Conservation (phyloP, 2,888 invertebrate species). For the Ochlodes sylvanus region DNA sequence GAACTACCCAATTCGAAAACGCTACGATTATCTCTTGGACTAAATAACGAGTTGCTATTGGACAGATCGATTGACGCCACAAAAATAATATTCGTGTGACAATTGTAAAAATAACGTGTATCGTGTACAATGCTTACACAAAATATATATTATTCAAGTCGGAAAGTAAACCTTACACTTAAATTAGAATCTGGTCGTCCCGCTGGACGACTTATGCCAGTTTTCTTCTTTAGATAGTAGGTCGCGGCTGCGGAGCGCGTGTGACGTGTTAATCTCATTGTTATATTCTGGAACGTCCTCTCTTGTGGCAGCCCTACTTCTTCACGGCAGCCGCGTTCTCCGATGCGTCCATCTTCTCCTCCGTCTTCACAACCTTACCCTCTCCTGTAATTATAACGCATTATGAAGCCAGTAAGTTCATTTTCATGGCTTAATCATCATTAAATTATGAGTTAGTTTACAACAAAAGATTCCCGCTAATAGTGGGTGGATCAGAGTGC, state of each 20-base stretch:
- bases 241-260: not conserved
- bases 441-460: too few species aligned
- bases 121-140: slow-evolving; percentile 53
- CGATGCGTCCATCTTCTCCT: slow-evolving; percentile 76
- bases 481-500: slow-evolving; percentile 61
- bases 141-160: slow-evolving; percentile 44
- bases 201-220: not conserved
- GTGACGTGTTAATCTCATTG: not conserved
- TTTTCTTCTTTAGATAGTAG: not conserved
- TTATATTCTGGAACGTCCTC: too few species aligned
- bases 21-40: slow-evolving; percentile 51
- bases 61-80: slow-evolving; percentile 77
- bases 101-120: slow-evolving; percentile 50
- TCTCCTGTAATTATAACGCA: slow-evolving; percentile 63
- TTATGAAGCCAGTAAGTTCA: too few species aligned
- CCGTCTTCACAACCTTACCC: slow-evolving; percentile 80
- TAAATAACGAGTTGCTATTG: slow-evolving; percentile 61
- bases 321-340: slow-evolving; percentile 58
- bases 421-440: too few species aligned
- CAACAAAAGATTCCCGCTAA: too few species aligned
- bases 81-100: slow-evolving; percentile 57
- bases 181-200: slow-evolving; percentile 28
- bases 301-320: slow-evolving; percentile 67
- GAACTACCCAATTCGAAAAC: slow-evolving; percentile 46
- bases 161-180: slow-evolving; percentile 33